These are phyloP conservation scores for Sphyrna mokarran DNA, from an alignment of 2,113 vertebrate species.

Conservation along the genomic window DNA sequence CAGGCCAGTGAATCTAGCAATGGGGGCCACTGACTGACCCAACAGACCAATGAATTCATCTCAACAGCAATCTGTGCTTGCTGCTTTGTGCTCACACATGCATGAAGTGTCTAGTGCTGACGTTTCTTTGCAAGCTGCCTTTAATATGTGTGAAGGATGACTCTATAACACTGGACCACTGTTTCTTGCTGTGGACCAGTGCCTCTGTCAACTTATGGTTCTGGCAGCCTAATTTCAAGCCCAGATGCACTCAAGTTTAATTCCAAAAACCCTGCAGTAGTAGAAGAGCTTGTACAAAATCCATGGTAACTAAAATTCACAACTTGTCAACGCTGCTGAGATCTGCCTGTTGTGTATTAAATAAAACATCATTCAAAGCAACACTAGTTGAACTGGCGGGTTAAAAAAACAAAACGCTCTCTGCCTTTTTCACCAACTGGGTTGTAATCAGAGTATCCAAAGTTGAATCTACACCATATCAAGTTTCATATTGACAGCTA, in stretches of 20 bases:
- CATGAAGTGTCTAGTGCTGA: neutral
- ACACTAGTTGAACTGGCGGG: neutral
- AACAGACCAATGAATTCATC: slow-evolving; percentile 2
- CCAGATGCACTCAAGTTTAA: neutral
- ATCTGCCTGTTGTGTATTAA: neutral
- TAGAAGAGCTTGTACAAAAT: neutral
- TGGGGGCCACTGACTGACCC: neutral
- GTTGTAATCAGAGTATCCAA: slow-evolving; percentile 23
- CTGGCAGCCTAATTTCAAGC: slow-evolving; percentile 13
- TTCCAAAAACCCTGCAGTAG: neutral
- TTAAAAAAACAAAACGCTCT: neutral
- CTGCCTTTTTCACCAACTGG: neutral
- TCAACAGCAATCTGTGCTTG: neutral
- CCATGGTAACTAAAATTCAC: neutral
- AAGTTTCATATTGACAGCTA: slow-evolving; percentile 11
- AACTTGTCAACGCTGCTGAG: neutral
- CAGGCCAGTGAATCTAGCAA: neutral
- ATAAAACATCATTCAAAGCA: neutral
- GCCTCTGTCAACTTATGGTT: neutral
- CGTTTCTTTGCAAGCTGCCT: slow-evolving; percentile 13
- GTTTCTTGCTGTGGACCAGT: slow-evolving; percentile 38
- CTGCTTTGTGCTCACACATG: neutral
- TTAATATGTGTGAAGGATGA: slow-evolving; percentile 32
- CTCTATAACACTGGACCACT: slow-evolving; percentile 42
- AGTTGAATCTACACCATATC: neutral